Evolutionary conservation across 92 coral and sea anemone species (phyloP).

Genomic region (Siderastrea siderea): DNA sequence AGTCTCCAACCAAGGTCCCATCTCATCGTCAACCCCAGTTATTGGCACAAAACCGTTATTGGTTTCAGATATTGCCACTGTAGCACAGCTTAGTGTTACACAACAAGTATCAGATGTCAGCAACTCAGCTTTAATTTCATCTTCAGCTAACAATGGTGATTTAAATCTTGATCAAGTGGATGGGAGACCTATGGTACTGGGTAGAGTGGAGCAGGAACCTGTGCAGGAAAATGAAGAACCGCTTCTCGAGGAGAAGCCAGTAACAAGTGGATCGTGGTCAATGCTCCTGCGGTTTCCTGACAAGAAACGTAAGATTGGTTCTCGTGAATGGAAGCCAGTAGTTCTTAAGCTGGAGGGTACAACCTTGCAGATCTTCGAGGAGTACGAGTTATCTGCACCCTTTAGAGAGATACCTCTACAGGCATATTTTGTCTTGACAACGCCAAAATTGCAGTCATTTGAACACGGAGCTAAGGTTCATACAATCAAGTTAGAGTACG

Average conservation of each 20-base stretch:
- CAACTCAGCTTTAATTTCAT: constrained; percentile 38
- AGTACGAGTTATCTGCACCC: constrained; percentile 95
- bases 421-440: constrained; percentile 88
- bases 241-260: constrained; percentile 59
- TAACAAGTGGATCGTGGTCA: constrained; percentile 89
- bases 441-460: constrained; percentile 75
- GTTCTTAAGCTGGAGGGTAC: constrained; percentile 91
- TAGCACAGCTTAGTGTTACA: constrained; percentile 12
- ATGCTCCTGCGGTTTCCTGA: constrained; percentile 96
- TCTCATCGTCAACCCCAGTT: constrained; percentile 26
- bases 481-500: constrained; percentile 88
- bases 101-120: neutral
- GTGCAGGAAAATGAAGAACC: constrained; percentile 53
- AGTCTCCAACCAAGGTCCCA: neutral
- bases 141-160: constrained; percentile 31
- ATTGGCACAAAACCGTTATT: neutral
- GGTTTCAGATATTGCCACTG: constrained; percentile 12
- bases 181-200: constrained; percentile 15
- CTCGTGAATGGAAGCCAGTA: constrained; percentile 96
- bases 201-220: constrained; percentile 39
- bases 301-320: constrained; percentile 86
- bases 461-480: constrained; percentile 89
- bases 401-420: constrained; percentile 97
- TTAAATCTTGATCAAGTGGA: constrained; percentile 35
- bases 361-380: constrained; percentile 90